Conservation (phyloP, 2,797 vertebrate genomes). For the Apogon hyalosoma region DNA sequence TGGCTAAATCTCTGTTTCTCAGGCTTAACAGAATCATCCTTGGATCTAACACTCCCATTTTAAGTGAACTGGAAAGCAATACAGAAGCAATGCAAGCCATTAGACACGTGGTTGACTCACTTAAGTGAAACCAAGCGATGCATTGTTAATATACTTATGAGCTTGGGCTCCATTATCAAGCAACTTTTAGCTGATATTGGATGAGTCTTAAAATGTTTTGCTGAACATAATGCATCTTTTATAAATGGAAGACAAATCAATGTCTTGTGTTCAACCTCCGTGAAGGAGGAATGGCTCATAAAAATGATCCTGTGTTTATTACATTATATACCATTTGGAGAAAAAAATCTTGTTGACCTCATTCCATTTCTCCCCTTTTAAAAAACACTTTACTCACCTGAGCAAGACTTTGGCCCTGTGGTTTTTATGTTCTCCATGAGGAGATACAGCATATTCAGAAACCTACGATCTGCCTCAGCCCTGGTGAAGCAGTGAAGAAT, state of each 20-base stretch:
- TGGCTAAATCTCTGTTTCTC: conserved; percentile 78
- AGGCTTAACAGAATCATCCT: conserved; percentile 75
- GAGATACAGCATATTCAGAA: conserved; percentile 23
- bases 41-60: conserved; percentile 69
- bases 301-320: conserved; percentile 34
- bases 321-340: conserved; percentile 43
- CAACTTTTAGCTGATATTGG: conserved; percentile 51
- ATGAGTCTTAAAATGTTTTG: conserved; percentile 60
- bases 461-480: conserved; percentile 42
- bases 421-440: conserved; percentile 28
- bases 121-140: conserved; percentile 60
- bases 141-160: conserved; percentile 59
- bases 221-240: conserved; percentile 69
- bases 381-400: conserved; percentile 41
- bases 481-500: conserved; percentile 33
- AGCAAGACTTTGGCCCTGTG: conserved; percentile 10
- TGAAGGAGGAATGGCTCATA: conserved; percentile 27
- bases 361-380: conserved; percentile 28
- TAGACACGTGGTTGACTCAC: conserved; percentile 63
- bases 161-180: conserved; percentile 53
- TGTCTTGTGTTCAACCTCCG: conserved; percentile 61
- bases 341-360: conserved; percentile 37
- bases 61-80: conserved; percentile 84
- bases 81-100: conserved; percentile 85
- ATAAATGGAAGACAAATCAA: conserved; percentile 67